Base-by-base conservation (phyloP, 2,797 vertebrate species). In the Neosalanx taihuensis region DNA sequence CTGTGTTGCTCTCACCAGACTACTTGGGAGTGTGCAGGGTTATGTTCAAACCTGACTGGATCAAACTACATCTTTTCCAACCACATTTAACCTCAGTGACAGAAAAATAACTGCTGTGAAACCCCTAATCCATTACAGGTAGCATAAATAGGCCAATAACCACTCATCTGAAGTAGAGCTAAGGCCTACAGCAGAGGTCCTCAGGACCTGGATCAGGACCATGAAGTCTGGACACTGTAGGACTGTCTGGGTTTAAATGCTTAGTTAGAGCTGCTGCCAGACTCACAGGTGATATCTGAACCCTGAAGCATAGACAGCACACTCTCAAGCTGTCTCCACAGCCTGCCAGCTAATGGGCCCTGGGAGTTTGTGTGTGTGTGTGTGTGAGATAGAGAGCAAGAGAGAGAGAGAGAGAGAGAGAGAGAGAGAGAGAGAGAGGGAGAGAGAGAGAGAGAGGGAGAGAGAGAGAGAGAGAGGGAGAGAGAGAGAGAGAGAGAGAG, bases 261-360 rank as follows among this genome's bases (percentile, higher is more conserved):
- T 57, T 15, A 56, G 57, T 69, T 79, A 71, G 68, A n/a, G 41
- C 29, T 67, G 20, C 49, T 75, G 74, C 74, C 76, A 76, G 80
- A 71, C 79, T 81, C 75, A 80, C 69, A 82, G 80, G 81, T 88
- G 86, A 83, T 84, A 81, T 76, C 81, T 83, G 79, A 82, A 85
- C 85, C 81, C 82, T 83, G 75, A 84, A 86, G 86, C 83, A 80
- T 86, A 82, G 82, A 83, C 80, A 78, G 81, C 85, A 83, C 84
- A 86, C 83, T 83, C 82, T 85, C 86, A 88, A 85, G 85, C 86
- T 88, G 86, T 84, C 86, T 84, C 82, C 83, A 85, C 86, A 85
- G 86, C 86, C 83, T 88, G 86, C 84, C 85, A 86, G 74, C 76
- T 85, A 88, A 88, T 88, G 84, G 83, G 79, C 85, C 87, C 83